Conservation (phyloP, 1,140 invertebrate species). For the Hypsibius dujardini region DNA sequence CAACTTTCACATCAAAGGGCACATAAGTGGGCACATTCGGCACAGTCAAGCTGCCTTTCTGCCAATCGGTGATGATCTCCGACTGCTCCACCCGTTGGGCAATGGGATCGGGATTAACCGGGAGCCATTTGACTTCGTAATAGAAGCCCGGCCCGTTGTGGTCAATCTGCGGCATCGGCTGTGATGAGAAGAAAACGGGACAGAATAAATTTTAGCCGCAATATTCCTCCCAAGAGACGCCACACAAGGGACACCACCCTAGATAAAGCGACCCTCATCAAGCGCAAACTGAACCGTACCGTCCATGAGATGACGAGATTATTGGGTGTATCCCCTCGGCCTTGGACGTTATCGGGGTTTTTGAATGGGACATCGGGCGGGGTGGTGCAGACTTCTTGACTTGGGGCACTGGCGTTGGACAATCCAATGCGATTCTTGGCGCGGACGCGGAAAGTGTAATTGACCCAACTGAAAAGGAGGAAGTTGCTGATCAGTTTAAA, state of each 20-base stretch:
- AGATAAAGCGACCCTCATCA: no score
- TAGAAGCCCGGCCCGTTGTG: conserved; percentile 84
- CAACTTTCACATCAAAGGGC: conserved; percentile 72
- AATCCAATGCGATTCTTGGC: no score
- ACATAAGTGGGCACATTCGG: conserved; percentile 75
- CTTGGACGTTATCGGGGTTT: conserved; percentile 85
- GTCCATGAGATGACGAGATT: conserved; percentile 91
- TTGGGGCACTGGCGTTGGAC: conserved; percentile 60
- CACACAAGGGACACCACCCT: no score
- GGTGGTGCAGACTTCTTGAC: conserved; percentile 57
- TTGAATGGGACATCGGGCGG: conserved; percentile 69
- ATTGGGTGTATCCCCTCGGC: conserved; percentile 62
- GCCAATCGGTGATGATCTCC: conserved; percentile 59
- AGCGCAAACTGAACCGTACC: no score
- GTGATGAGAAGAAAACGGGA: conserved; percentile 25
- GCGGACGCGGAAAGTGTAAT: no score
- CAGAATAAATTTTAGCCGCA: conserved; percentile 17
- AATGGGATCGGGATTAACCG: conserved; percentile 49
- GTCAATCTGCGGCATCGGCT: conserved; percentile 83
- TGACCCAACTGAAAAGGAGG: no score
- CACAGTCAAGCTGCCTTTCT: conserved; percentile 44
- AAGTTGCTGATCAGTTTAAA: no score
- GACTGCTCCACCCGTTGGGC: conserved; percentile 44
- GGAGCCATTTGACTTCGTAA: conserved; percentile 70
- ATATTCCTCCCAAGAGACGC: no score